Evolutionary conservation across 2,888 invertebrate species (phyloP), one percentile per base, ranked within the genome.

Genomic region (Netelia inedita): DNA sequence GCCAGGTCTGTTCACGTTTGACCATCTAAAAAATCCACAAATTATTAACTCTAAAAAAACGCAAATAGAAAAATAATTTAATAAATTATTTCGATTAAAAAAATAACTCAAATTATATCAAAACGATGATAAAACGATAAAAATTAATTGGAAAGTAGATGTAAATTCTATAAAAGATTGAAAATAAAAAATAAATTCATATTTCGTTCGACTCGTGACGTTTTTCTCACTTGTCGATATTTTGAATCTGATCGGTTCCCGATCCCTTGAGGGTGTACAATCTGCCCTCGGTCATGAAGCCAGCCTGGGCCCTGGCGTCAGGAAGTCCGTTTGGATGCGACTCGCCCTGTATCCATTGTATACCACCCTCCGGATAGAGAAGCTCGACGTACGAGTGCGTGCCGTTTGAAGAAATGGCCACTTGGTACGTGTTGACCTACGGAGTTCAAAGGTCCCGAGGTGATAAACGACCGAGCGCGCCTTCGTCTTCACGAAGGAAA

Each of bases 241-340:
- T 96, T 88, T 95, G 95, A 87, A 98, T 96, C 94, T 97, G 97
- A 92, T 98, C 98, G n/a, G 97, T 98, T 61, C 98, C 99, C 14
- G 99, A 99, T 76, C 98, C 98, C 83, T 97, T 96, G 21, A 99
- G 94, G 1, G 96, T 95, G 90, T 96, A 96, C 78, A 96, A 94
- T 81, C 97, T 95, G 57, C 97, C 97, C 92, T 98, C 98, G 85
- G 97, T 97, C 86, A 98, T 96, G 89, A 99, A 97, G 1, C 99
- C 99, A 73, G 97, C 98, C 94, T 99, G 99, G 0, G 98, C 98
- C 89, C 98, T 96, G 0, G 98, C 98, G 91, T 99, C 98, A 0
- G 97, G 97, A 66, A 97, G 92, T 35, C 96, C 96, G n/a, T 96
- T 95, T n/a, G 96, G 95, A 88, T 97, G 96, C 0, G 96, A 95